Evolutionary conservation across 2,113 vertebrate species (phyloP).

Genomic region (Semnornis frantzii): DNA sequence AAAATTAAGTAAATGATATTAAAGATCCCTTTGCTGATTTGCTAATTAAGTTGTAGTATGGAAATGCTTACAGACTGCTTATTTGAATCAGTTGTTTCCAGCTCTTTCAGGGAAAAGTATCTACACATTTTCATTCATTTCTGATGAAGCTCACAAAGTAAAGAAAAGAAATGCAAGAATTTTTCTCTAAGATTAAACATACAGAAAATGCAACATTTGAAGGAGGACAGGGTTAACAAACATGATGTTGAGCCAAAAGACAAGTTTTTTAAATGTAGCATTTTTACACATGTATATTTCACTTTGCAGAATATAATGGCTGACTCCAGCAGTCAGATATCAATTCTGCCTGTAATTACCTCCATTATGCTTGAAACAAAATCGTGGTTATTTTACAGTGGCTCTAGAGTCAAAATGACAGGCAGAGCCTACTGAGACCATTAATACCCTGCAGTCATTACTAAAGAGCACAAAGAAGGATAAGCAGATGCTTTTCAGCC

Average conservation of each 20-base stretch:
- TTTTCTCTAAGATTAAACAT: conserved; percentile 51
- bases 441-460: background rate
- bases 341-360: background rate
- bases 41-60: background rate
- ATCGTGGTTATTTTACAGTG: background rate
- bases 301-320: background rate
- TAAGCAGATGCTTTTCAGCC: background rate
- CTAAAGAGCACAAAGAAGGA: background rate
- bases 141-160: conserved; percentile 50
- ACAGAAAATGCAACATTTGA: conserved; percentile 56
- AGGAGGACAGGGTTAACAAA: background rate
- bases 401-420: background rate
- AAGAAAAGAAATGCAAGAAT: conserved; percentile 41
- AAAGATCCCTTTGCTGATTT: background rate
- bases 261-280: background rate
- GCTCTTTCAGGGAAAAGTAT: background rate
- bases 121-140: background rate
- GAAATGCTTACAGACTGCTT: background rate
- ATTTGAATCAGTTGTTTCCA: background rate
- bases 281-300: background rate
- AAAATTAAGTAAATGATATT: background rate
- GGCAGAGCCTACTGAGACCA: background rate
- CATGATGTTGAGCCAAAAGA: background rate
- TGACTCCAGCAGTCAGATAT: background rate
- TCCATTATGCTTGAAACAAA: background rate